Base-by-base conservation (phyloP, 2,797 vertebrate species). In the Rachycentron canadum region DNA sequence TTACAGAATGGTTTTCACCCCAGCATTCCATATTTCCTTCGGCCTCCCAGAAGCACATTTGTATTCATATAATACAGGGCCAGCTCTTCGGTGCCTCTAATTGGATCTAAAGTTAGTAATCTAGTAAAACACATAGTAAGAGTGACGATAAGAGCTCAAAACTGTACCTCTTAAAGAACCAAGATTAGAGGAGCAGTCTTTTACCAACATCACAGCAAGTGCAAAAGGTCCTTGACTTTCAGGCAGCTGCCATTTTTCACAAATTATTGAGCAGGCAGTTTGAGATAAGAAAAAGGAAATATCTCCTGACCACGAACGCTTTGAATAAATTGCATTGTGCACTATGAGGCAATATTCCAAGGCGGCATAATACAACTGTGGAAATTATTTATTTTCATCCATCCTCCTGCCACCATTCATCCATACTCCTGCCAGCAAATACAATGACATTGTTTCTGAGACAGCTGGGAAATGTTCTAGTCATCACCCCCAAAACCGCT, bases 51-150 rank as follows among this genome's bases (percentile, higher is more conserved):
- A 81, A 87, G 77, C 52, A 56, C 63, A 89, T 92, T 89, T 79
- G 79, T 47, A 91, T 91, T 90, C 82, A 84, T 59, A 73, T 53
- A 56, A 84, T 74, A 85, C 85, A 86, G 47, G 60, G 73, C 84
- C 52, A 36, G 73, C 65, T 81, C 69, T 79, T 78, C 40, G 28
- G 68, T 43, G 74, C 53, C 69, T 89, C 83, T 90, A 90, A 93
- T 91, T 92, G 88, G 87, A 91, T 92, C 85, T 89, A 86, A 91
- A 92, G 88, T 91, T 88, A 77, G 64, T 66, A 47, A 78, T 91
- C 81, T 83, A 78, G 41, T 80, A 73, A 60, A 78, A 60, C 41
- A 43, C 34, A 68, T 7, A 74, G 61, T 30, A 32, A 21, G 25
- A 86, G 69, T 11, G 25, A 49, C 77, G 55, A 72, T 47, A 74